These are phyloP conservation scores for Campoletis sonorensis DNA, from an alignment of 1,140 invertebrate genomes.

Conservation along the genomic window DNA sequence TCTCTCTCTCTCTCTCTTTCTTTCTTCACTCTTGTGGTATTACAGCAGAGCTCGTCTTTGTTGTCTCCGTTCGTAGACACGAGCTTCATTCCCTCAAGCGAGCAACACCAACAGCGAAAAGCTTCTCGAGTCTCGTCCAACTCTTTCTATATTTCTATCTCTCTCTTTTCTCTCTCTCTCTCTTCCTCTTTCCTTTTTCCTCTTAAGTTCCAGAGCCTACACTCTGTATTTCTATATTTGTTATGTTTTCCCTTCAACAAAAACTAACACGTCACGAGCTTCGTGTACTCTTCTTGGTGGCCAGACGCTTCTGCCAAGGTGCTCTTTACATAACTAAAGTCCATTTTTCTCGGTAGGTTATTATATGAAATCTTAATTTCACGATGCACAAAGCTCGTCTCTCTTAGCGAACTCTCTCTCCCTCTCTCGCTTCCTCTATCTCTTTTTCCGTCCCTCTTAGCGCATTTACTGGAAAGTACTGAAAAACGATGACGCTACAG, in stretches of 20 bases:
- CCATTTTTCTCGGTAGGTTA: conserved; percentile 23
- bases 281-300: neutral
- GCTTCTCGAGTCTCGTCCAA: conserved; percentile 17
- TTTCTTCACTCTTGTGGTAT: conserved; percentile 14
- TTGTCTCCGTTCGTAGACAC: conserved; percentile 17
- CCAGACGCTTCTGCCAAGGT: neutral
- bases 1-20: conserved; percentile 42
- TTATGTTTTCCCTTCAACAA: conserved; percentile 3
- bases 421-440: neutral
- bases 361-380: conserved; percentile 31
- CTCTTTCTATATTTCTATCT: neutral
- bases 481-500: conserved; percentile 1
- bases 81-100: conserved; percentile 17
- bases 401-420: neutral
- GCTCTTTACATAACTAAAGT: conserved; percentile 32
- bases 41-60: neutral
- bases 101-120: conserved; percentile 41
- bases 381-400: conserved; percentile 5
- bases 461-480: conserved; percentile 5
- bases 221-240: neutral
- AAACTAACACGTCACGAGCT: conserved; percentile 15
- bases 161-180: neutral
- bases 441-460: neutral
- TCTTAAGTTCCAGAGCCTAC: conserved; percentile 14
- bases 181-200: conserved; percentile 1